Evolutionary conservation across 1,140 invertebrate species (phyloP), one percentile per base, ranked within the genome.

Genomic region (Holcopasites calliopsidis): DNA sequence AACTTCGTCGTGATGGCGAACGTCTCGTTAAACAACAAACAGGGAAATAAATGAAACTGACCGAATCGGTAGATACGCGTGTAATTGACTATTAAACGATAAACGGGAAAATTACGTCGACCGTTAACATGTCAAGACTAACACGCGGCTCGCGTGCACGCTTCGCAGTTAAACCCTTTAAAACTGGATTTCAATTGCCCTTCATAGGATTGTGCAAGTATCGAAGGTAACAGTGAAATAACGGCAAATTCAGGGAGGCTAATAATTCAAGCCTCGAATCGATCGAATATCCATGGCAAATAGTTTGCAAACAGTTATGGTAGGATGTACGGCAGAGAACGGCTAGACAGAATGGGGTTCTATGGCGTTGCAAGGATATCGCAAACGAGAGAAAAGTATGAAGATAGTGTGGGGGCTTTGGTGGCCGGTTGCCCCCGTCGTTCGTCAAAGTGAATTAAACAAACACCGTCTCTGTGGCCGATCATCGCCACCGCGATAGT

Each of bases 361-460:
- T 50, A 66, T 50, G 66, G n/a, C 40, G 16, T 61, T 74, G 38
- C 66, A 47, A 73, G 71, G 50, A 40, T 50, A 47, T 23, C 16
- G 23, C 49, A 47, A 40, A 70, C 49, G 54, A 40, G 33, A 31
- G 62, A 6, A 58, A 69, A 68, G 64, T 58, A 75, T 69, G 52
- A 69, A 69, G 73, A 72, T 72, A 40, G 75, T n/a, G n/a, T n/a
- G 75, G 69, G 49, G 69, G 75, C 40, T 16, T 47, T 35, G 31
- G 21, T 2, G n/a, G 61, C 50, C 44, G 54, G 28, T 38, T 23
- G 26, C 26, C 33, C 58, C 31, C 35, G 31, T n/a, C 50, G 11
- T n/a, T 47, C 66, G 73, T 60, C 69, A 86, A 86, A 86, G 77
- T 74, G 71, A 76, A 84, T 85, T 85, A 84, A 86, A 84, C 77